Percentiles rank a stretch among this genome's conserved stretches.
Conservation (phyloP, 2,888 invertebrate genomes). For the Andrena chrysosceles region DNA sequence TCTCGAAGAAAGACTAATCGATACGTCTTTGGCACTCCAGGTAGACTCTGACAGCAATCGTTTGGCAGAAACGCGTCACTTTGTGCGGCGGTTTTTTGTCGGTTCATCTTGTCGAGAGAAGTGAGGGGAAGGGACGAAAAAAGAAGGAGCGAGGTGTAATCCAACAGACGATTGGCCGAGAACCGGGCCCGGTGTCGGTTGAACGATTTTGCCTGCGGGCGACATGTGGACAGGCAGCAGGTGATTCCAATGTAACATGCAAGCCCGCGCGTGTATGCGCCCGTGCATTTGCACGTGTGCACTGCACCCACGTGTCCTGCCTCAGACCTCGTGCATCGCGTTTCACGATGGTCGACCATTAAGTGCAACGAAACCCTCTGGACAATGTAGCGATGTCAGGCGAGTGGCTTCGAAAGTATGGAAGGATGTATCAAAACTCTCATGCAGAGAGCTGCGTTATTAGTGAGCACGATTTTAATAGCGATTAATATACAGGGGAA, state of each 20-base stretch:
- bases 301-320: constrained; percentile 74
- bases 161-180: constrained; percentile 69
- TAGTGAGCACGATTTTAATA: too few relatives aligned
- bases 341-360: constrained; percentile 47
- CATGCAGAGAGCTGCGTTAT: too few relatives aligned
- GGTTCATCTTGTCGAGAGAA: constrained; percentile 38
- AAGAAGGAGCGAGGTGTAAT: constrained; percentile 55
- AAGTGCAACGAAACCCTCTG: constrained; percentile 48
- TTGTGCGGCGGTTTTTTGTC: constrained; percentile 22
- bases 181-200: constrained; percentile 74
- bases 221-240: constrained; percentile 78
- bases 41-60: constrained; percentile 30
- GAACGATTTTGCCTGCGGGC: constrained; percentile 77
- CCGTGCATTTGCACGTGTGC: constrained; percentile 47
- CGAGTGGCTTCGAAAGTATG: background rate
- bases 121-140: constrained; percentile 28
- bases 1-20: constrained; percentile 17
- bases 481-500: too few relatives aligned
- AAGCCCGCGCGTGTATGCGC: constrained; percentile 27
- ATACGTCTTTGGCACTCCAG: constrained; percentile 22
- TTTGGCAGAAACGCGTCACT: constrained; percentile 14
- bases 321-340: constrained; percentile 51
- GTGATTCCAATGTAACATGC: constrained; percentile 74
- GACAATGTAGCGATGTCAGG: constrained; percentile 19
- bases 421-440: background rate